Percentiles rank a stretch among this genome's conserved stretches.
Conservation (phyloP, 1,140 invertebrate genomes). For the Drosophila gunungcola region DNA sequence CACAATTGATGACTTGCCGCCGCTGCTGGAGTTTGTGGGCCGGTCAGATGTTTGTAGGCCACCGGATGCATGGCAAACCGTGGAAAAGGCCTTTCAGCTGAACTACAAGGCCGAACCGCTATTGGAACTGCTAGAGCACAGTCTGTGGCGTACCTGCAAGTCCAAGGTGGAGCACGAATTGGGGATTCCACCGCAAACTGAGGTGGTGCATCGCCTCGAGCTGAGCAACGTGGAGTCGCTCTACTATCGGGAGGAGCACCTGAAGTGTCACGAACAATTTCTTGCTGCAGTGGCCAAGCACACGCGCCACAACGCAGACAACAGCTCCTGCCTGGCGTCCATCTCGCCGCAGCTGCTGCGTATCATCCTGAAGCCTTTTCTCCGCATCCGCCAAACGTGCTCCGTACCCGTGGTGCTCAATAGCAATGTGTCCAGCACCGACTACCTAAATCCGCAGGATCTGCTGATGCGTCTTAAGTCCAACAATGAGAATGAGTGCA, state of each 20-base stretch:
- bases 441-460: constrained; percentile 86
- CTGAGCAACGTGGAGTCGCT: constrained; percentile 86
- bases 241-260: constrained; percentile 86
- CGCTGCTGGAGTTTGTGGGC: constrained; percentile 89
- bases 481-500: constrained; percentile 88
- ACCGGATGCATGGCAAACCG: constrained; percentile 86
- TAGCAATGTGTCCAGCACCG: constrained; percentile 44
- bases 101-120: constrained; percentile 67
- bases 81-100: constrained; percentile 86
- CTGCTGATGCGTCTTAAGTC: constrained; percentile 88
- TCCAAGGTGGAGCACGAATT: constrained; percentile 87
- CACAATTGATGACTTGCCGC: constrained; percentile 88
- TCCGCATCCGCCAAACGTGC: constrained; percentile 90
- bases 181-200: constrained; percentile 85
- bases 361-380: constrained; percentile 87
- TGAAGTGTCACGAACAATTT: constrained; percentile 63
- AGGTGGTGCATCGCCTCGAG: constrained; percentile 84
- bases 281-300: constrained; percentile 53
- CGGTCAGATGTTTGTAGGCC: constrained; percentile 50
- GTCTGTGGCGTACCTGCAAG: constrained; percentile 89
- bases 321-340: constrained; percentile 43
- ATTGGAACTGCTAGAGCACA: constrained; percentile 86
- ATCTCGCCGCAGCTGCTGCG: constrained; percentile 54
- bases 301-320: constrained; percentile 33
- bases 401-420: constrained; percentile 88